Evolutionary conservation across 1,140 invertebrate species (phyloP), one percentile per base, ranked within the genome.

Genomic region (Physella acuta): DNA sequence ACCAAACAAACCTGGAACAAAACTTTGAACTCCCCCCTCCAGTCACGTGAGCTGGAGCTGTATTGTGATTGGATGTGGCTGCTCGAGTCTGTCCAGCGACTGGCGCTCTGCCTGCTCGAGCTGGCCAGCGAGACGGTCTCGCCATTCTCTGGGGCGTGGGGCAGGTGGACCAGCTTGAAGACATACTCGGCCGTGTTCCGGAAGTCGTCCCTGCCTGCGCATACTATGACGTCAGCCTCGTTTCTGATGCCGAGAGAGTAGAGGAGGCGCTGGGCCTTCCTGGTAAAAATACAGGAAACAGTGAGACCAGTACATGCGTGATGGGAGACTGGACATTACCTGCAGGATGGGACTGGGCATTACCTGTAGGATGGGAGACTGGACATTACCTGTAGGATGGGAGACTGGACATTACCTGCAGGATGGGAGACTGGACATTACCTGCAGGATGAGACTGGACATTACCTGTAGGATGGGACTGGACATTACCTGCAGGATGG

Each of bases 161-260:
- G 44, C 52, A 75, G 26, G 31, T 63, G 52, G 8, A 70, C 58
- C 31, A 79, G 37, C 39, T 79, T 74, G n/a, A 75, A 75, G 3
- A 79, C 66, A 65, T 76, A 77, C 56, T 79, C 75, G 0, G 76
- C 75, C 20, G 75, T 74, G 68, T 81, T 81, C 49, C 79, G 69
- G 37, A 77, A 74, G 59, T 81, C 78, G 34, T 64, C 53, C 2
- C 70, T 51, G 56, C 70, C 64, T 1, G 74, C 78, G 67, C 74
- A 73, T 34, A 71, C 67, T 20, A 81, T 75, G 17, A 79, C 24
- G 5, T 67, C 72, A 17, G 71, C 71, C 33, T 78, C 71, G 51
- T 60, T 70, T 31, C 71, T 70, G 63, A 44, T 44, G 36, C 56
- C 66, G 2, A 31, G 16, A 33, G 68, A 64, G n/a, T 49, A 39